Percentiles rank a stretch among this genome's conserved stretches.
phyloP scores from a whole-genome alignment of 2,888 invertebrate species.

The Monoplex corrugatus region DNA sequence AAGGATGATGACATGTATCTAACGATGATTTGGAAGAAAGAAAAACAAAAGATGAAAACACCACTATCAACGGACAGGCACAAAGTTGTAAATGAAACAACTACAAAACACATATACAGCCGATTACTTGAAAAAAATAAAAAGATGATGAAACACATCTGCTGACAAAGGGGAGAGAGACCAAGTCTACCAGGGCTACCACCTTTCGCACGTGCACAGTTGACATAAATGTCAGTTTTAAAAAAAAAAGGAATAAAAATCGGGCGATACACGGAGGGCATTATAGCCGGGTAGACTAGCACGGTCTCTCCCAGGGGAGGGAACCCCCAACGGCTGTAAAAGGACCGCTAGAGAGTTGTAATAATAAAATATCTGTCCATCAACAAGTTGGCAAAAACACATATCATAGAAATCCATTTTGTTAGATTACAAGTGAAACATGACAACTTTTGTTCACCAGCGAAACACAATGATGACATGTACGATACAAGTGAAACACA shows the following conservation, averaged over 20 bases:
- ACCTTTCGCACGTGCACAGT: constrained; percentile 72
- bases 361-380: constrained; percentile 20
- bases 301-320: constrained; percentile 25
- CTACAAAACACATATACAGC: no score
- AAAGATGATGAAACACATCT: background rate
- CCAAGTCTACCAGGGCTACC: constrained; percentile 55
- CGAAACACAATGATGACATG: no score
- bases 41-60: no score
- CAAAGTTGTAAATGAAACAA: no score
- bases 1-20: no score
- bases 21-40: no score
- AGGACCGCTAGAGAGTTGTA: constrained; percentile 34
- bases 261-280: constrained; percentile 50
- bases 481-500: no score
- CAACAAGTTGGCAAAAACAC: constrained; percentile 27
- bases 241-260: constrained; percentile 41
- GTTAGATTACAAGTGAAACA: no score
- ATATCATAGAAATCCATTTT: no score
- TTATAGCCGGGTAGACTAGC: constrained; percentile 49
- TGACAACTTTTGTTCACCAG: no score
- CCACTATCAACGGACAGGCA: no score
- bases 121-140: background rate
- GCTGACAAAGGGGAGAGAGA: constrained; percentile 33
- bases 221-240: constrained; percentile 56
- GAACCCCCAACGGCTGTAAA: constrained; percentile 48